Base-by-base conservation (phyloP, 1,140 invertebrate species). In the Drosophila tristis region DNA sequence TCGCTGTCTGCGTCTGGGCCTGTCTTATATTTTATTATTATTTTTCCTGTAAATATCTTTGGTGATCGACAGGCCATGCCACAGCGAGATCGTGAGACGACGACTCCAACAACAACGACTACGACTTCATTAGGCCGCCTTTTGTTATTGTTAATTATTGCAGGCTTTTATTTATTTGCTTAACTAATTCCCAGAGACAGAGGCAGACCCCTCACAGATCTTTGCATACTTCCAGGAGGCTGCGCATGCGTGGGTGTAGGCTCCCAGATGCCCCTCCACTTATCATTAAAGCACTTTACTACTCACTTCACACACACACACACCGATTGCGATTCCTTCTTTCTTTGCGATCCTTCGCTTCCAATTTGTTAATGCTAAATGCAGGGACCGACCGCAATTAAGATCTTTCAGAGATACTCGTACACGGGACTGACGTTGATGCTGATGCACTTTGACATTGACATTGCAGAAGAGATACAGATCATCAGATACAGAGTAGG, bases 141-240 rank as follows among this genome's bases (percentile, higher is more conserved):
- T 79, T 89, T 89, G 84, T 89, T 89, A 89, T 89, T 89, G 72
- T 89, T 87, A 87, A 87, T 87, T 87, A 87, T 82, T 55, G 59
- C 31, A 61, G 51, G 23, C 42, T 42, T 62, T 80, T 89, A 89
- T 89, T 89, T 89, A 89, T 89, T 89, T 89, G 57, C 53, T 70
- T 66, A 89, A 89, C 85, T 89, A 89, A 89, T 89, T 68, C 84
- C 75, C 57, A 58, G 45, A 60, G 68, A 55, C 51, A 45, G 43
- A 39, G 45, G 15, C 29, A 77, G 64, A 55, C 55, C 11, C 35
- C 35, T 39, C 35, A 13, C 4, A 39, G 35, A 39, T 39, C 35
- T 39, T 39, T 31, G 54, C 49, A 16, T 57, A 51, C 53, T 53
- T 47, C 53, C 15, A 16, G 13, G 74, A 39, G 35, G 5, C 35